phyloP scores from a whole-genome alignment of 2,113 vertebrate species.

The Rhegmatorhina hoffmannsi region DNA sequence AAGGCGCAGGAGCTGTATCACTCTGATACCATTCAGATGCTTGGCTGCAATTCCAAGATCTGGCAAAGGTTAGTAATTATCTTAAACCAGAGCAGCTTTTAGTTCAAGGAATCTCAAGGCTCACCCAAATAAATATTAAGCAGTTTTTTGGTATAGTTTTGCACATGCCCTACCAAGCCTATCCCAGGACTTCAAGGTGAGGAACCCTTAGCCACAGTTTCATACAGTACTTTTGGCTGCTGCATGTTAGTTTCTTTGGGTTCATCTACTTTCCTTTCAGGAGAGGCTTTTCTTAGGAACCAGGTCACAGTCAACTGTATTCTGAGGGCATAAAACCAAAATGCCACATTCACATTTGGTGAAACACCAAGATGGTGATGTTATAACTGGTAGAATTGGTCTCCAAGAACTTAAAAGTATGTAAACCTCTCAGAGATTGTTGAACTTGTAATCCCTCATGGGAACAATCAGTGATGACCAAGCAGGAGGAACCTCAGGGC shows the following conservation, averaged over 20 bases:
- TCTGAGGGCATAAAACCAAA: background rate
- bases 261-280: background rate
- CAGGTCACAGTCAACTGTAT: background rate
- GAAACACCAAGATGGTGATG: background rate
- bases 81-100: background rate
- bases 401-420: background rate
- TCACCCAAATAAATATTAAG: background rate
- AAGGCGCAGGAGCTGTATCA: background rate
- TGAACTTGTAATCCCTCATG: background rate
- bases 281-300: background rate
- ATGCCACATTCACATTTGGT: background rate
- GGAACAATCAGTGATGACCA: background rate
- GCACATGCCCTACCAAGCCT: background rate
- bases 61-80: background rate
- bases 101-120: background rate
- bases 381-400: background rate
- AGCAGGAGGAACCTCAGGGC: background rate
- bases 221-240: background rate
- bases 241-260: background rate
- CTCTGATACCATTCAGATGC: background rate
- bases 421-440: background rate
- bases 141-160: background rate
- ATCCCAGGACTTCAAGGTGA: background rate
- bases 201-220: background rate
- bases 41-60: background rate